phyloP scores from a whole-genome alignment of 1,140 invertebrate genomes.

The Conopomorpha cramerella region DNA sequence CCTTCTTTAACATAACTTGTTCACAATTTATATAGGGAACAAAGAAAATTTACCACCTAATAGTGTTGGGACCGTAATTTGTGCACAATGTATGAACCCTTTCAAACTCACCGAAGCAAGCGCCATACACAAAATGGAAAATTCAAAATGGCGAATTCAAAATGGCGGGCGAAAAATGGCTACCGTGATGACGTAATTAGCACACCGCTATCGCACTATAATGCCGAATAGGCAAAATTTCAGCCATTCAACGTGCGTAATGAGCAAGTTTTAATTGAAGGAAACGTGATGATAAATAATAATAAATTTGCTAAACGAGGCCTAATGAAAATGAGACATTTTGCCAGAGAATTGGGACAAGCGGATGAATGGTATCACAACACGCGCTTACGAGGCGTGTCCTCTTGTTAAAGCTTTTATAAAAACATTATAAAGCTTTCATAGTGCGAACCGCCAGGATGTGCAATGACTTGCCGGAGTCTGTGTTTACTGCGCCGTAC shows the following conservation, averaged over 20 bases:
- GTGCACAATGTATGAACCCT: no score
- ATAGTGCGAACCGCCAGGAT: no score
- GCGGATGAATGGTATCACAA: no score
- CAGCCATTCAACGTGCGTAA: conserved; percentile 50
- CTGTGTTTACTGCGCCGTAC: no score
- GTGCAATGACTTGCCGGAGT: no score
- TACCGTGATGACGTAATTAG: conserved; percentile 39
- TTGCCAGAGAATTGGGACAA: background rate
- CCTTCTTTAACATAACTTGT: no score
- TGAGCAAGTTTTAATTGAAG: conserved; percentile 26
- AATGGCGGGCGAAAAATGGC: conserved; percentile 35
- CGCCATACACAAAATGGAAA: conserved; percentile 32
- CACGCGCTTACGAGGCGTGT: no score
- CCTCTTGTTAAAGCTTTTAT: no score
- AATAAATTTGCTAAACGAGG: background rate
- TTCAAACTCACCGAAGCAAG: conserved; percentile 24
- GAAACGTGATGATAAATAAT: background rate
- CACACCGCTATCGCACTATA: conserved; percentile 48
- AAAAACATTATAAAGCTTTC: no score
- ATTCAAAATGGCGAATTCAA: conserved; percentile 12
- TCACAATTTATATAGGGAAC: no score
- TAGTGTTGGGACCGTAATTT: no score
- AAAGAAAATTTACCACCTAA: no score
- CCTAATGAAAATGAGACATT: background rate
- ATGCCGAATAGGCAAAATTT: conserved; percentile 54